These are phyloP conservation scores for Zaprionus lachaisei DNA, from an alignment of 1,140 invertebrate genomes.

Conservation along the genomic window DNA sequence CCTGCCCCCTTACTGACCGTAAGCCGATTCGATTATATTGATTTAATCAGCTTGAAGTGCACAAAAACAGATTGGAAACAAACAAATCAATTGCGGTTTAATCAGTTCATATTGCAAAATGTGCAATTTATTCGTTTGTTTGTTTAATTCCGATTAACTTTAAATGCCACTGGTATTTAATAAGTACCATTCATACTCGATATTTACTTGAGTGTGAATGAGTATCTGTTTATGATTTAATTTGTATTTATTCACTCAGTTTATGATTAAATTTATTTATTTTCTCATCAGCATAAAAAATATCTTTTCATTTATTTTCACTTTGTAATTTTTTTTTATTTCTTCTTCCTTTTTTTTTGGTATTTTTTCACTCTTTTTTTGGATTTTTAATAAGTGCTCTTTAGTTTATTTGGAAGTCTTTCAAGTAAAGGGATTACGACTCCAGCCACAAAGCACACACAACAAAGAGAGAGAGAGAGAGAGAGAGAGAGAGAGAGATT, in stretches of 20 bases:
- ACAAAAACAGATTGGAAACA: not conserved
- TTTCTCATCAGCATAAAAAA: too few relatives aligned
- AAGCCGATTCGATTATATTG: not conserved
- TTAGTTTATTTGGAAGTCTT: constrained; percentile 4
- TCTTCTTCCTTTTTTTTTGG: not conserved
- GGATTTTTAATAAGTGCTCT: not conserved
- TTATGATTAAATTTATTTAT: too few relatives aligned
- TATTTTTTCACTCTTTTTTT: not conserved
- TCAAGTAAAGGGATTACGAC: constrained; percentile 1
- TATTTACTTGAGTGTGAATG: not conserved
- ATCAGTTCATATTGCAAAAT: not conserved
- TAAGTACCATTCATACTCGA: not conserved
- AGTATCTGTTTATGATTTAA: too few relatives aligned
- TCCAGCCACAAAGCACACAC: constrained; percentile 9
- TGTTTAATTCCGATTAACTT: not conserved
- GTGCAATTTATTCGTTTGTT: not conserved
- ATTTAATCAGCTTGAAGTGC: not conserved
- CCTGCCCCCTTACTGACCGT: not conserved
- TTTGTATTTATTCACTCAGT: too few relatives aligned
- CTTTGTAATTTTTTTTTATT: too few relatives aligned
- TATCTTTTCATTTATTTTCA: too few relatives aligned
- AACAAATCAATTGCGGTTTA: constrained; percentile 3
- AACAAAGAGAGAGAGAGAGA: not conserved
- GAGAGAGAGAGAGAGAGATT: not conserved
- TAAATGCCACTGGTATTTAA: not conserved